phyloP scores from a whole-genome alignment of 2,888 invertebrate species.

The Mythimna ferrago region DNA sequence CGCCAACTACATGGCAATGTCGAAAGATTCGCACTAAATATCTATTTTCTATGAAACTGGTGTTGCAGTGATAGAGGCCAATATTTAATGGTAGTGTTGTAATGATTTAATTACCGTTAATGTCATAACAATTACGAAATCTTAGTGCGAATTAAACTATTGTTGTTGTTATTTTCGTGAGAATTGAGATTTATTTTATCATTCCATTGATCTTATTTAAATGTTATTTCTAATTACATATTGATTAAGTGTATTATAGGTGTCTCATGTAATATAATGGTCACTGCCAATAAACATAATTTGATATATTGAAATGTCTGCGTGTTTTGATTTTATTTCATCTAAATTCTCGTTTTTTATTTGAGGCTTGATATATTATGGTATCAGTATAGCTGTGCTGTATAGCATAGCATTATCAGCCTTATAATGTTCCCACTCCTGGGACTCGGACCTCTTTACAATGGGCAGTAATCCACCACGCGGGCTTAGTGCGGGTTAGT shows the following conservation, averaged over 20 bases:
- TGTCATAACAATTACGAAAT: slow-evolving; percentile 39
- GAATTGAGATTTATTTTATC: slow-evolving; percentile 14
- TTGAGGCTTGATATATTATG: slow-evolving; percentile 1
- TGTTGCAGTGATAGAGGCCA: slow-evolving; percentile 39
- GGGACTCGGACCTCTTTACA: too few relatives aligned
- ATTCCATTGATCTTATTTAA: slow-evolving; percentile 41
- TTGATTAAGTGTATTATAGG: slow-evolving; percentile 28
- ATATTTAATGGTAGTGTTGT: slow-evolving; percentile 37
- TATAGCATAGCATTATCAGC: not conserved
- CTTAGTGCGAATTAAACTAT: slow-evolving; percentile 8
- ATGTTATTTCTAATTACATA: not conserved
- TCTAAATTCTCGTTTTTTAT: slow-evolving; percentile 7
- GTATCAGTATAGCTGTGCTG: not conserved
- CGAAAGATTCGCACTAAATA: slow-evolving; percentile 54
- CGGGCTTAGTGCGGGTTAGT: too few relatives aligned
- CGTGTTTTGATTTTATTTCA: slow-evolving; percentile 18
- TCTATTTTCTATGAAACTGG: slow-evolving; percentile 39
- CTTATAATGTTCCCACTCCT: too few relatives aligned
- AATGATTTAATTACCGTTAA: slow-evolving; percentile 44
- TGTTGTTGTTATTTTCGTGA: slow-evolving; percentile 20
- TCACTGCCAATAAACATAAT: slow-evolving; percentile 46
- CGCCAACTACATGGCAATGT: slow-evolving; percentile 33
- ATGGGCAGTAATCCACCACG: too few relatives aligned
- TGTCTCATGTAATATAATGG: slow-evolving; percentile 15
- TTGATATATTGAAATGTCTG: slow-evolving; percentile 1